Evolutionary conservation across 2,797 vertebrate genomes (phyloP).

Genomic region (Anolis apletophallus): DNA sequence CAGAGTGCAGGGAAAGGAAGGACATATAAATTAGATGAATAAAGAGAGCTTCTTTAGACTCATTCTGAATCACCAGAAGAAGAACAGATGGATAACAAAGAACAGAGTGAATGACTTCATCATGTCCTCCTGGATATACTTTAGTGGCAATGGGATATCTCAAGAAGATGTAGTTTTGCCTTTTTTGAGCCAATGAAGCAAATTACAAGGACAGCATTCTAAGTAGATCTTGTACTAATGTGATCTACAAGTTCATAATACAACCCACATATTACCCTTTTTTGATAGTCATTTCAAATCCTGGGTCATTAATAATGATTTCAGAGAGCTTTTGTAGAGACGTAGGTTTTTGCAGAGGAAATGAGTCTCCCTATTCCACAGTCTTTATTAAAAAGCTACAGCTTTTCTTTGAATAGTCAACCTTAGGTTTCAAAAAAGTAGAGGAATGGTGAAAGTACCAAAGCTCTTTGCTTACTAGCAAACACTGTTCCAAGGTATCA

Average conservation of each 20-base stretch:
- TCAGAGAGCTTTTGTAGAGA: slow-evolving; percentile 49
- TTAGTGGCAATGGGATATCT: slow-evolving; percentile 24
- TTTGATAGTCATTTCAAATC: slow-evolving; percentile 44
- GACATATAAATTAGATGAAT: slow-evolving; percentile 76
- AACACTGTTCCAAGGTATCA: neutral
- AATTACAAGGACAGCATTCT: slow-evolving; percentile 14
- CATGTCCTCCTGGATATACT: slow-evolving; percentile 52
- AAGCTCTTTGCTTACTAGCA: neutral
- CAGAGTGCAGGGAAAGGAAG: slow-evolving; percentile 75
- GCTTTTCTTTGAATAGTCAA: neutral
- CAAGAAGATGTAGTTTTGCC: slow-evolving; percentile 40
- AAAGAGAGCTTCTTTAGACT: slow-evolving; percentile 69
- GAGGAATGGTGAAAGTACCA: neutral
- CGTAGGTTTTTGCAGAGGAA: neutral
- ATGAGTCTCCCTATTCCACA: slow-evolving; percentile 33
- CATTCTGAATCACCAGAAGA: slow-evolving; percentile 62
- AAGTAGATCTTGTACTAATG: slow-evolving; percentile 44
- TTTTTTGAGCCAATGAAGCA: slow-evolving; percentile 33
- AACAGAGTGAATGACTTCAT: slow-evolving; percentile 61
- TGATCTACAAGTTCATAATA: slow-evolving; percentile 40
- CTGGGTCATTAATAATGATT: slow-evolving; percentile 40
- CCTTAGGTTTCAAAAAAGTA: neutral
- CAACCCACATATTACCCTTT: slow-evolving; percentile 50
- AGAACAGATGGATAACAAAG: slow-evolving; percentile 57
- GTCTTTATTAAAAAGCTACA: neutral